Conservation (phyloP, 1,140 invertebrate species). For the Microvelia longipes region DNA sequence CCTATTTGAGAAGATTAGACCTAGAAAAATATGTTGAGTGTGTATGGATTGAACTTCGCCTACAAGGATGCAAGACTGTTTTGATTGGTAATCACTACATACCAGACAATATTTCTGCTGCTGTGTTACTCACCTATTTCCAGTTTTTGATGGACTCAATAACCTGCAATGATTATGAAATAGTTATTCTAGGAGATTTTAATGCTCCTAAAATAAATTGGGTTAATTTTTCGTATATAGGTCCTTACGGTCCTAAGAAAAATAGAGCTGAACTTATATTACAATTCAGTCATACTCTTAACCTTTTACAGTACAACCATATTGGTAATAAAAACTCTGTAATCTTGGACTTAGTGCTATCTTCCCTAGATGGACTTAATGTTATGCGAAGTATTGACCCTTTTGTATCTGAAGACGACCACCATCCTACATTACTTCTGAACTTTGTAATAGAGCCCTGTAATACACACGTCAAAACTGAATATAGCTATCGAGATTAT, state of each 20-base stretch:
- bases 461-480: background rate
- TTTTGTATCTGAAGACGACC: background rate
- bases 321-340: background rate
- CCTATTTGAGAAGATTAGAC: background rate
- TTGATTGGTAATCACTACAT: background rate
- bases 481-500: background rate
- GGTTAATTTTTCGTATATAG: background rate
- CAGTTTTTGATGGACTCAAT: background rate
- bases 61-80: background rate
- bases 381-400: background rate
- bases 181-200: background rate
- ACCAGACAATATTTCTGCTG: background rate
- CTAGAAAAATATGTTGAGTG: background rate
- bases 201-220: background rate
- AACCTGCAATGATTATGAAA: background rate
- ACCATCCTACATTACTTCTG: background rate
- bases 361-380: background rate
- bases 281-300: background rate
- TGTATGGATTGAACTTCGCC: background rate
- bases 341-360: background rate
- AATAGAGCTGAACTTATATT: background rate
- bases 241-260: background rate
- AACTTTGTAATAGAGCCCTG: background rate
- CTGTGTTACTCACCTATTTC: background rate
- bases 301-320: background rate